phyloP scores from a whole-genome alignment of 2,888 invertebrate genomes.

The Amiota mariae region DNA sequence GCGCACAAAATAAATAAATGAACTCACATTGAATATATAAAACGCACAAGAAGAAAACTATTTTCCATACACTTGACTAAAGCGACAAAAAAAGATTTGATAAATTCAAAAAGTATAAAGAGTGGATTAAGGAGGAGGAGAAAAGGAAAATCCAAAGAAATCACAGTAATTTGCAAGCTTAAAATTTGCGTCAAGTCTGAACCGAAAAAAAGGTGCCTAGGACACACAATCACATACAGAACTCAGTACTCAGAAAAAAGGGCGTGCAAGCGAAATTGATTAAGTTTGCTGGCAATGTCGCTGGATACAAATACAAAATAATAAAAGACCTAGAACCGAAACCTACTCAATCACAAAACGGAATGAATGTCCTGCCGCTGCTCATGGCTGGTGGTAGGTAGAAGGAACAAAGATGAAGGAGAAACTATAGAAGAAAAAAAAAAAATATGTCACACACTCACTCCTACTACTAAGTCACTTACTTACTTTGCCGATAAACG shows the following conservation, averaged over 20 bases:
- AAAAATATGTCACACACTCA: slow-evolving; percentile 25
- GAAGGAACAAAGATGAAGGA: background rate
- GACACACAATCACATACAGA: background rate
- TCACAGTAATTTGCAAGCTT: slow-evolving; percentile 18
- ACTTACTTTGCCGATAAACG: slow-evolving; percentile 4
- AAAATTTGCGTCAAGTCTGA: slow-evolving; percentile 15
- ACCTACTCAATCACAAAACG: slow-evolving; percentile 25
- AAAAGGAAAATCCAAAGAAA: slow-evolving; percentile 10
- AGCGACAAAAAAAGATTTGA: background rate
- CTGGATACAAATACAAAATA: slow-evolving; percentile 30
- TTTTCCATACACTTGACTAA: slow-evolving; percentile 29
- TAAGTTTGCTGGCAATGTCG: slow-evolving; percentile 58
- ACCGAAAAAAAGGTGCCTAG: slow-evolving; percentile 9
- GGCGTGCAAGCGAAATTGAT: slow-evolving; percentile 54
- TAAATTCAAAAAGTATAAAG: background rate
- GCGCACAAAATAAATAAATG: slow-evolving; percentile 21
- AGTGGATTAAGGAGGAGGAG: background rate
- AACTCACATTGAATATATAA: slow-evolving; percentile 24
- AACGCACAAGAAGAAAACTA: slow-evolving; percentile 20
- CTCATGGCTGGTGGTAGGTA: background rate
- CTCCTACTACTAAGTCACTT: too few relatives aligned
- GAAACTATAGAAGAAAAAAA: background rate
- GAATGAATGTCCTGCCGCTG: slow-evolving; percentile 28
- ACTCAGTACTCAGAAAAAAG: background rate
- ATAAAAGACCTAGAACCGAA: background rate